Percentiles rank a stretch among this genome's conserved stretches.
These are phyloP conservation scores for Oxytorus armatus DNA, from an alignment of 2,888 invertebrate species.

Conservation along the genomic window DNA sequence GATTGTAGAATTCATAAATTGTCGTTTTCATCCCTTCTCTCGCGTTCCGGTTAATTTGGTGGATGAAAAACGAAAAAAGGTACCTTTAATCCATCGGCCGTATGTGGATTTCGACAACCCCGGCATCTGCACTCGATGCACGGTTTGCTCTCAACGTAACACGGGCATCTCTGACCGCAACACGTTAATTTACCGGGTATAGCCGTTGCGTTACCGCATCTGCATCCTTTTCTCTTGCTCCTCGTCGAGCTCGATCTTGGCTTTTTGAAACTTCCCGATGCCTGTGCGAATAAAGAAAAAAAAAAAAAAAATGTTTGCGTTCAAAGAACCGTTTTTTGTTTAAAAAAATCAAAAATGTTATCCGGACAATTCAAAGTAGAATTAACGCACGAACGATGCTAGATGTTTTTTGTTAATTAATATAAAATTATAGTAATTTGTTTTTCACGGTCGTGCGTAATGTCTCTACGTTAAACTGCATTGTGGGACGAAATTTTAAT, in stretches of 20 bases:
- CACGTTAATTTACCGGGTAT: slow-evolving; percentile 96
- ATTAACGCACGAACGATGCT: slow-evolving; percentile 67
- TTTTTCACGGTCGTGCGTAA: background rate
- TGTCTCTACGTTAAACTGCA: slow-evolving; percentile 35
- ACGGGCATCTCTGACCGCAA: slow-evolving; percentile 97
- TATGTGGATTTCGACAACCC: slow-evolving; percentile 96
- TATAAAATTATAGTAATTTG: too few relatives aligned
- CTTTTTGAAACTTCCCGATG: slow-evolving; percentile 85
- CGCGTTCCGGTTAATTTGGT: too few relatives aligned
- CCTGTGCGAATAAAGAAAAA: too few relatives aligned
- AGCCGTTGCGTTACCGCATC: slow-evolving; percentile 96
- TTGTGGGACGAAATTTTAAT: slow-evolving; percentile 30
- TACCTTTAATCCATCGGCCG: slow-evolving; percentile 93
- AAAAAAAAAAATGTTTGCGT: too few relatives aligned
- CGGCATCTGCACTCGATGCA: slow-evolving; percentile 96
- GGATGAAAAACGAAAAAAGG: slow-evolving; percentile 47
- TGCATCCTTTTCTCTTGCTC: slow-evolving; percentile 90
- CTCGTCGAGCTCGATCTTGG: slow-evolving; percentile 84
- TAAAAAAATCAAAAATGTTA: too few relatives aligned
- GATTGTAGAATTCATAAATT: too few relatives aligned
- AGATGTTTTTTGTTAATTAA: too few relatives aligned
- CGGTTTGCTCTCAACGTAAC: slow-evolving; percentile 95
- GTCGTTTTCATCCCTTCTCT: too few relatives aligned
- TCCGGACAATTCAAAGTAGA: slow-evolving; percentile 59
- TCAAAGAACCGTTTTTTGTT: too few relatives aligned